Evolutionary conservation across 2,888 invertebrate species (phyloP), one percentile per base, ranked within the genome.

Genomic region (Zeuzera pyrina): DNA sequence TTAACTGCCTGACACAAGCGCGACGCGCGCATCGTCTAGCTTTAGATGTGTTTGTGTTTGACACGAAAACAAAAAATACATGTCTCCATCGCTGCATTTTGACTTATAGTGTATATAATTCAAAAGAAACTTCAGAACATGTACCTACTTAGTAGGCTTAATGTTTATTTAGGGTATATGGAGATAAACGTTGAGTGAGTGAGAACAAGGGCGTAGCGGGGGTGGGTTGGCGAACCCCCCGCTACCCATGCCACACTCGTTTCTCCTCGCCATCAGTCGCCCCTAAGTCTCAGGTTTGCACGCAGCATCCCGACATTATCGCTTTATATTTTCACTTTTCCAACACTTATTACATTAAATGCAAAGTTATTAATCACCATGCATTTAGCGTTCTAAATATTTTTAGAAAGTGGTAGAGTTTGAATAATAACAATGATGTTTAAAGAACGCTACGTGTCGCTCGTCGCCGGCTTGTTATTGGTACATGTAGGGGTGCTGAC

Each of bases 221-320:
- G 43, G 51, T 42, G 61, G 51, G 52, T 55, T 44, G 54, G 57
- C 57, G 29, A 42, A 35, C 33, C 45, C 58, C 59, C 65, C 66
- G 60, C 65, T 32, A 54, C 66, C 62, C 76, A 65, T 55, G 65
- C 72, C 62, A 65, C 73, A 31, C 38, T 39, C 49, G 55, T 55
- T 57, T 49, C 58, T 42, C 43, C 39, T 37, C 53, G 59, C 62
- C 69, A 66, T 69, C 77, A 81, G 81, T 81, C 68, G 81, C 69
- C 76, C 71, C 71, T 57, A 69, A 77, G 79, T 77, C 78, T 71
- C 72, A 76, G 76, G 73, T 77, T 78, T 69, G 78, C 62, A 60
- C 78, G 61, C 77, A 79, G 76, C 78, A 78, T 78, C 72, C 68
- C 57, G 49, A 49, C 56, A 44, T 47, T 60, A 60, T 52, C 58